These are phyloP conservation scores for Callocephalon fimbriatum DNA, from an alignment of 2,113 vertebrate genomes.

Conservation along the genomic window DNA sequence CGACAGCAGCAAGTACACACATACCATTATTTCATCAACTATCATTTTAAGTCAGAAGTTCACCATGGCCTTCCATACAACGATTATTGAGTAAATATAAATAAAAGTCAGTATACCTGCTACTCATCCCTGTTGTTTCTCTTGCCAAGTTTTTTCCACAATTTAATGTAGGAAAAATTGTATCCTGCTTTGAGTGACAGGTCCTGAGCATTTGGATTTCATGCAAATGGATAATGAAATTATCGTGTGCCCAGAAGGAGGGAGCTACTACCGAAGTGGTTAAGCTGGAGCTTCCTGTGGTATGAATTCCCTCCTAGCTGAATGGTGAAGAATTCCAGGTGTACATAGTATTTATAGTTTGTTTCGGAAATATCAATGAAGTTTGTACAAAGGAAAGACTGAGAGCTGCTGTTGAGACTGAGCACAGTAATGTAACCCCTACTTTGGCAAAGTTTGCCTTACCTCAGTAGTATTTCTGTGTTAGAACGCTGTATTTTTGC, in stretches of 20 bases:
- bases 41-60: neutral
- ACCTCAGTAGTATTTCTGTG: neutral
- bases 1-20: neutral
- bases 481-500: neutral
- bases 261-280: neutral
- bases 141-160: neutral
- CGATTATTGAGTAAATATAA: neutral
- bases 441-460: neutral
- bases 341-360: neutral
- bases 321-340: neutral
- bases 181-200: neutral
- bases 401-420: neutral
- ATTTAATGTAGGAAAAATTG: neutral
- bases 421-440: neutral
- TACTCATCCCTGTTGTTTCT: neutral
- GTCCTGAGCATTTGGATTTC: neutral
- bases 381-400: neutral
- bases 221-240: neutral
- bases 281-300: neutral
- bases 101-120: neutral
- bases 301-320: neutral
- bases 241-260: neutral
- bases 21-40: neutral
- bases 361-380: neutral
- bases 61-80: neutral